Percentiles rank a stretch among this genome's conserved stretches.
These are phyloP conservation scores for Prorops nasuta DNA, from an alignment of 1,140 invertebrate species.

Conservation along the genomic window DNA sequence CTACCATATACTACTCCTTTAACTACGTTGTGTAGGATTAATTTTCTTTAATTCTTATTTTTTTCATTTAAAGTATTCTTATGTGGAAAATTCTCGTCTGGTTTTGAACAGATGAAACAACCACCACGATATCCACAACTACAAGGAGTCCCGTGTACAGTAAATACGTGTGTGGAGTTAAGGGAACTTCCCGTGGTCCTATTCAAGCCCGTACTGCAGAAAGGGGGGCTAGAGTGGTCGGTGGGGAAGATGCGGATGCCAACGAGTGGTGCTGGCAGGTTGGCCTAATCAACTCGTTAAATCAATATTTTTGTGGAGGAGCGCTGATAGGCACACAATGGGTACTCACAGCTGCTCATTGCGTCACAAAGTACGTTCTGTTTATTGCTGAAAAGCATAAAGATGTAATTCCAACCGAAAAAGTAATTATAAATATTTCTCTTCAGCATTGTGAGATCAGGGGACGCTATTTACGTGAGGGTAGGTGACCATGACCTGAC, in stretches of 20 bases:
- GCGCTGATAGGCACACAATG: conserved; percentile 92
- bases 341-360: conserved; percentile 94
- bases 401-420: too few species aligned
- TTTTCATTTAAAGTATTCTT: too few species aligned
- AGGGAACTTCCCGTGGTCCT: conserved; percentile 62
- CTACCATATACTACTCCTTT: conserved; percentile 35
- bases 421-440: conserved; percentile 13
- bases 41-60: too few species aligned
- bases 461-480: conserved; percentile 86
- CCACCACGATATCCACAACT: conserved; percentile 60
- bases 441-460: conserved; percentile 82
- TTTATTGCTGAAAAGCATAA: neutral
- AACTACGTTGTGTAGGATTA: conserved; percentile 43
- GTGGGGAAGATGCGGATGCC: conserved; percentile 84
- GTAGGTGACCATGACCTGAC: conserved; percentile 92
- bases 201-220: conserved; percentile 56
- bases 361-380: conserved; percentile 83
- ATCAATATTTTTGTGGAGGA: conserved; percentile 94
- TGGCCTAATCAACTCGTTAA: conserved; percentile 87
- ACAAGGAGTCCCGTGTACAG: conserved; percentile 72
- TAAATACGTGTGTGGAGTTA: conserved; percentile 90
- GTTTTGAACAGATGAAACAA: too few species aligned
- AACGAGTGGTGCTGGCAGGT: conserved; percentile 96
- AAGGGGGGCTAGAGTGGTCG: conserved; percentile 73
- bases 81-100: too few species aligned